phyloP scores from a whole-genome alignment of 2,797 vertebrate species.

The Trichosurus vulpecula region DNA sequence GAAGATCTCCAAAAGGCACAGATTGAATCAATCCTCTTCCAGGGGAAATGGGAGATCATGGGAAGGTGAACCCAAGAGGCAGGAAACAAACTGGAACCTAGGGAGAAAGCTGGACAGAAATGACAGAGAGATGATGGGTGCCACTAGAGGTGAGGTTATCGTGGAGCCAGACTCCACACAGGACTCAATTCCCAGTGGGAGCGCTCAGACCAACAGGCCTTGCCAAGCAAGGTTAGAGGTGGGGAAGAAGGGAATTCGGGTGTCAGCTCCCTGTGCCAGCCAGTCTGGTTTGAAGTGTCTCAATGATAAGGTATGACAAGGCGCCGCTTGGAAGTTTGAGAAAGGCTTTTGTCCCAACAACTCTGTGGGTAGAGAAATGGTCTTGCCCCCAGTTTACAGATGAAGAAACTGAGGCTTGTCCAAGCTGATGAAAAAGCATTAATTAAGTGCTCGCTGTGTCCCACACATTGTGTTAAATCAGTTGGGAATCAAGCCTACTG shows the following conservation, averaged over 20 bases:
- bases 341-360: neutral
- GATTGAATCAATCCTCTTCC: neutral
- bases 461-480: too few relatives aligned
- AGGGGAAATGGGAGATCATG: neutral
- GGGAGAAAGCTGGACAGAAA: slow-evolving; percentile 12
- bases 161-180: neutral
- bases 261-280: neutral
- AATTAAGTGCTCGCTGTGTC: too few relatives aligned
- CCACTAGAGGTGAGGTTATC: neutral
- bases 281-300: neutral
- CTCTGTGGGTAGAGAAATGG: neutral
- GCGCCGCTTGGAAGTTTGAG: too few relatives aligned
- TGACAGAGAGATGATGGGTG: neutral
- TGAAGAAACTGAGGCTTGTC: too few relatives aligned
- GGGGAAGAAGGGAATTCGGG: neutral
- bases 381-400: too few relatives aligned
- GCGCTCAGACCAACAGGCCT: slow-evolving; percentile 3
- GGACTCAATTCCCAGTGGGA: neutral
- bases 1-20: neutral
- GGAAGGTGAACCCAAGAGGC: neutral
- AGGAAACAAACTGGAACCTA: neutral
- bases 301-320: neutral
- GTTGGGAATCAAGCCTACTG: too few relatives aligned
- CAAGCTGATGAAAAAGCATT: too few relatives aligned
- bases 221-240: neutral